Base-by-base conservation (phyloP, 2,888 invertebrate species). In the Sepioteuthis lessoniana region DNA sequence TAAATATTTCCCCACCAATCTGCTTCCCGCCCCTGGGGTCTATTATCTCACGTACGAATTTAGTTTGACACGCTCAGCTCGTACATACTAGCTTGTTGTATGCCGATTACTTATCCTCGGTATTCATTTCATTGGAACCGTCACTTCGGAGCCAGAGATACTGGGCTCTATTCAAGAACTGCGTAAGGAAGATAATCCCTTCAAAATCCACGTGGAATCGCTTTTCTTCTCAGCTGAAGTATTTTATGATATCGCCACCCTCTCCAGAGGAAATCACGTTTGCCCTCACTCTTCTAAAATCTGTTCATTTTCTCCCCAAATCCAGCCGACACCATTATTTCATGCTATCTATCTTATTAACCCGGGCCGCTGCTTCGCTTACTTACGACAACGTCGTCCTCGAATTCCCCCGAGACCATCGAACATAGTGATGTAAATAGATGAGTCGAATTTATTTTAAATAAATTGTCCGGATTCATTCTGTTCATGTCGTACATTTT, bases 161-260 rank as follows among this genome's bases (percentile, higher is more conserved):
- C 35, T 76, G 76, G 76, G 10, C n/a, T 76, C n/a, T 76, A n/a
- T 76, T 76, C n/a, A 76, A 35, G 76, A 76, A 35, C 76, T 16
- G 76, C n/a, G n/a, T 13, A 35, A 19, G 76, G 35, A 76, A 76
- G 76, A 76, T 76, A 76, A 76, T 76, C 76, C 76, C 76, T 76
- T n/a, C 19, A 76, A 76, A 76, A 76, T 76, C 76, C 76, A n/a
- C n/a, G n/a, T 76, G 76, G 76, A 76, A 76, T 76, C 76, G 76
- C n/a, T 35, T 76, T 76, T 76, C 76, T 35, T 35, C n/a, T 35
- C 76, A n/a, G 4, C 16, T 76, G 35, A 16, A 35, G n/a, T 76
- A 16, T n/a, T 76, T 76, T 76, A n/a, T n/a, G 76, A 76, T 76
- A 76, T 16, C n/a, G 4, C 76, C 35, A 13, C 76, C 16, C 76